Evolutionary conservation across 2,113 vertebrate genomes (phyloP), one percentile per base, ranked within the genome.

Genomic region (Penelope pileata): DNA sequence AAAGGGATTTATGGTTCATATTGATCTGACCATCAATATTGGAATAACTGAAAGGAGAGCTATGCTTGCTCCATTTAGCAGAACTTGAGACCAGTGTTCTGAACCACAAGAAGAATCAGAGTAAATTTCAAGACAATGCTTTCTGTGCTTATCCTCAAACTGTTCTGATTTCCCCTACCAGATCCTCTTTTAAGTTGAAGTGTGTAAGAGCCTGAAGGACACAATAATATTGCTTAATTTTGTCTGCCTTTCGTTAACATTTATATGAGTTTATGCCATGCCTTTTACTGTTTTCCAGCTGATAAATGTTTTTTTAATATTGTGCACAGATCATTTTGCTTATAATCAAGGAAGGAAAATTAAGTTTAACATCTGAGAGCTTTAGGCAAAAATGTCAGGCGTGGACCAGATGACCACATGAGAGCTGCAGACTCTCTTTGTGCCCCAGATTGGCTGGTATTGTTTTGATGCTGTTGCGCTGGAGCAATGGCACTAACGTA

Each of bases 381-480:
- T 91, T 89, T 51, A 53, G 72, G 82, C 81, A 76, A 43, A 86
- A 95, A 86, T 48, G 86, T 88, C 81, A 91, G n/a, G 82, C 81
- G 53, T 60, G 48, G 81, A 87, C 82, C 96, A 94, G 95, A 76
- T 96, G 97, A 93, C 72, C 54, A 34, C 86, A 38, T 66, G 74
- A 94, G 88, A 75, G 69, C 18, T n/a, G 74, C 78, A 50, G 50
- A 43, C 53, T 12, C 4, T 19, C 84, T 94, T 94, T 92, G 92
- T 83, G 94, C 91, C 86, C 58, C 77, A 22, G 14, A 83, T 79
- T 59, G 85, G 97, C 94, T 89, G 70, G 90, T 97, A 97, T 98
- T 98, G 97, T 98, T 97, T 97, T 70, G 95, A 85, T 73, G 43
- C 94, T 96, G 98, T 97, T 98, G 96, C 93, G 95, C 96, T 62